A percentile compares a stretch with the other conserved stretches of the same genome.
Evolutionary conservation across 2,797 vertebrate genomes (phyloP).

Genomic region (Onychomys arenicola): DNA sequence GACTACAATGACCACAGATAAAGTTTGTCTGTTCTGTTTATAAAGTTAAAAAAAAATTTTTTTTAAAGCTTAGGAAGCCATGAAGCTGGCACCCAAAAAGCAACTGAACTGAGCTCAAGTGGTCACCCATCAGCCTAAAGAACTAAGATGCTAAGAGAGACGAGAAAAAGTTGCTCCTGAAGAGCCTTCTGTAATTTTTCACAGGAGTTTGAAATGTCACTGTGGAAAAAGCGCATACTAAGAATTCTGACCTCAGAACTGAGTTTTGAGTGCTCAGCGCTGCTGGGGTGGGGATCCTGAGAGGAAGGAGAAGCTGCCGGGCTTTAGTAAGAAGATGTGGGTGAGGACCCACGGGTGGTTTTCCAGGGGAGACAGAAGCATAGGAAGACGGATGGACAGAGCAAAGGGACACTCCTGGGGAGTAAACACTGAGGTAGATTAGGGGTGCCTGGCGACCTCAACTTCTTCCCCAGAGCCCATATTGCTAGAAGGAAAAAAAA

Average conservation of each 20-base stretch:
- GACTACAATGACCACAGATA: background rate
- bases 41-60: background rate
- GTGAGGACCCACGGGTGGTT: background rate
- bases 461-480: background rate
- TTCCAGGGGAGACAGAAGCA: background rate
- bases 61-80: background rate
- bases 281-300: background rate
- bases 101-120: background rate
- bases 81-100: background rate
- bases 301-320: background rate
- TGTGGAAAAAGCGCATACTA: background rate
- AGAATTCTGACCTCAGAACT: background rate
- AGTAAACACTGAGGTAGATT: background rate
- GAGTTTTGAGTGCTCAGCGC: fast-evolving
- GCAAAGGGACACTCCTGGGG: background rate
- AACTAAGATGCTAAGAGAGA: background rate
- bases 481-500: background rate
- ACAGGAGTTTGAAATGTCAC: background rate
- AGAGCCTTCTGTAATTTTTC: background rate
- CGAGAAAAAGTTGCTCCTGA: background rate
- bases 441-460: background rate
- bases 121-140: background rate
- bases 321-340: background rate
- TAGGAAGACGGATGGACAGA: background rate
- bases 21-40: background rate